A percentile compares a stretch with the other conserved stretches of the same genome.
These are phyloP conservation scores for Mola mola DNA, from an alignment of 2,113 vertebrate genomes.

Conservation along the genomic window DNA sequence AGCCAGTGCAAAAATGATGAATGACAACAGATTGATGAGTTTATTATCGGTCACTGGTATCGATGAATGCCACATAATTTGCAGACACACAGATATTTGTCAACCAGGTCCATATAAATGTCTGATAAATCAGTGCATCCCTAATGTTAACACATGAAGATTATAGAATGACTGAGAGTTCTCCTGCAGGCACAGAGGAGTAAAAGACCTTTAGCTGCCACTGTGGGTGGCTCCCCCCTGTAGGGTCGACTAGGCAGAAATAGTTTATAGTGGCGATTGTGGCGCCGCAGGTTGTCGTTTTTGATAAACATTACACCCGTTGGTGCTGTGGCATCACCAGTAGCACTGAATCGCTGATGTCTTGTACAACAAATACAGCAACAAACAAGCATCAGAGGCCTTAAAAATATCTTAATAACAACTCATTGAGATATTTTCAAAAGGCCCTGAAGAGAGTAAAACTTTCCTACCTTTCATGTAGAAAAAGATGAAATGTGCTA, in stretches of 20 bases:
- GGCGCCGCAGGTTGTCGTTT: constrained; percentile 29
- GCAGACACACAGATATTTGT: no score
- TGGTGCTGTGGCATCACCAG: constrained; percentile 14
- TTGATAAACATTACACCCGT: constrained; percentile 53
- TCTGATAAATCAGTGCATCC: no score
- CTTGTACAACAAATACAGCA: constrained; percentile 4
- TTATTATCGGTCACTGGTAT: no score
- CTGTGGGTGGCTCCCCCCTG: constrained; percentile 66
- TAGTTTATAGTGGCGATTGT: constrained; percentile 34
- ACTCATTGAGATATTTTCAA: neutral
- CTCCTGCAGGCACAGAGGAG: neutral
- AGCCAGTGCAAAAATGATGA: no score
- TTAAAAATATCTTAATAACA: neutral
- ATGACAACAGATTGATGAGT: no score
- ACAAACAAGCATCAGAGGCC: neutral
- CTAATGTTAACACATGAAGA: no score
- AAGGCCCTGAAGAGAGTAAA: neutral
- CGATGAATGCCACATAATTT: no score
- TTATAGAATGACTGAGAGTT: no score
- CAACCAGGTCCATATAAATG: no score
- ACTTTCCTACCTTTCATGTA: constrained; percentile 42
- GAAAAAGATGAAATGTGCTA: constrained; percentile 11
- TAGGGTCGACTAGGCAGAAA: constrained; percentile 51
- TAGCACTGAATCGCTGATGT: constrained; percentile 7
- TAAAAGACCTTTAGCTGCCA: constrained; percentile 70